Evolutionary conservation across 2,888 invertebrate genomes (phyloP).

Genomic region (Cosmia trapezina): DNA sequence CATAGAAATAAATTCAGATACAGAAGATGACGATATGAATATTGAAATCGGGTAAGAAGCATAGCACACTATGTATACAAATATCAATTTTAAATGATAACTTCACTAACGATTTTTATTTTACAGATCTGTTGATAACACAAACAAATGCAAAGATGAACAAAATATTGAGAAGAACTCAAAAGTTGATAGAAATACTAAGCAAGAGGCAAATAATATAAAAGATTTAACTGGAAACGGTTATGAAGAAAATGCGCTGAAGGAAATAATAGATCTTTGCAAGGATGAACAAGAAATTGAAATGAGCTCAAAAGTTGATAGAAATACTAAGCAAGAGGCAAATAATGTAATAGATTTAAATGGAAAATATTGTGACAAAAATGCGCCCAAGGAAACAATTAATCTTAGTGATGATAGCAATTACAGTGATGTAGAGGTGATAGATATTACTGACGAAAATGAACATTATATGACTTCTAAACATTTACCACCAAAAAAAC

Average conservation of each 20-base stretch:
- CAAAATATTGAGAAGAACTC: neutral
- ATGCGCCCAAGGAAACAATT: neutral
- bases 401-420: neutral
- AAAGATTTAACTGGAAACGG: neutral
- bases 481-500: neutral
- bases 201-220: neutral
- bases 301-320: neutral
- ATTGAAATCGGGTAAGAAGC: constrained; percentile 29
- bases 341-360: neutral
- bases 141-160: neutral
- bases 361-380: neutral
- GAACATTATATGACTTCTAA: neutral
- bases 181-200: neutral
- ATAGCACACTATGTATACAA: neutral
- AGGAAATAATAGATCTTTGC: constrained; percentile 6
- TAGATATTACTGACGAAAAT: constrained; percentile 7
- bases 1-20: constrained; percentile 5
- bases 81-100: neutral
- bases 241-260: neutral
- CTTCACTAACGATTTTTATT: constrained; percentile 6
- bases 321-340: neutral
- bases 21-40: constrained; percentile 8
- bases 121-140: constrained; percentile 29
- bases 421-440: constrained; percentile 9
- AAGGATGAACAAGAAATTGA: neutral